Evolutionary conservation across 2,113 vertebrate genomes (phyloP), one percentile per base, ranked within the genome.

Genomic region (Hemiprocne comata): DNA sequence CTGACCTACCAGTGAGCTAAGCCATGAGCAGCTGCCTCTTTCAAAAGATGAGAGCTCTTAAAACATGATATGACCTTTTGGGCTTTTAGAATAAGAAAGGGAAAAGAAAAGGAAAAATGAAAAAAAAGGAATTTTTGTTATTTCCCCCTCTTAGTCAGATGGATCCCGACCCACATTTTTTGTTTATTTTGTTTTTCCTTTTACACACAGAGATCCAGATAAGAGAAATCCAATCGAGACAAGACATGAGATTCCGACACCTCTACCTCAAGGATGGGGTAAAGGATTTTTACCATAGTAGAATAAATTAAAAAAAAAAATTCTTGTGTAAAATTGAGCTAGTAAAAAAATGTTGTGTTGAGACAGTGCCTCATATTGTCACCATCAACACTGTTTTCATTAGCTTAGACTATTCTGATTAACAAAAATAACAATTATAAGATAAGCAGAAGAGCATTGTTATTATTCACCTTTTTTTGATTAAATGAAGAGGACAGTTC

Each of bases 1-100:
- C 38, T 36, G 8, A n/a, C 60, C 13, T 72, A 62, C 11, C 24
- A 31, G 9, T 14, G 1, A 14, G 12, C n/a, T 72, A 48, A 85
- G 23, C 65, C 17, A 34, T 1, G 4, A 64, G 25, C 4, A 75
- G 9, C 13, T 57, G 14, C 3, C 0, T 0, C n/a, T 69, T 81
- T 70, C n/a, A 62, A 78, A 94, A 44, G 48, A 44, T 19, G 10
- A 74, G 36, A 57, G 7, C 7, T 40, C 53, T 54, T 91, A 75
- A 85, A 74, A 78, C 0, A 25, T 34, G 2, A 26, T 62, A 5
- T 40, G 24, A 62, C 3, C 4, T n/a, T 78, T 69, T 23, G 33
- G 46, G 13, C 25, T 83, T 31, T 23, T 3, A 74, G 36, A 28
- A 66, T 3, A 79, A 16, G 6, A 24, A 71, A 7, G 1, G 10